These are phyloP conservation scores for Gadus chalcogrammus DNA, from an alignment of 2,113 vertebrate species.

Conservation along the genomic window DNA sequence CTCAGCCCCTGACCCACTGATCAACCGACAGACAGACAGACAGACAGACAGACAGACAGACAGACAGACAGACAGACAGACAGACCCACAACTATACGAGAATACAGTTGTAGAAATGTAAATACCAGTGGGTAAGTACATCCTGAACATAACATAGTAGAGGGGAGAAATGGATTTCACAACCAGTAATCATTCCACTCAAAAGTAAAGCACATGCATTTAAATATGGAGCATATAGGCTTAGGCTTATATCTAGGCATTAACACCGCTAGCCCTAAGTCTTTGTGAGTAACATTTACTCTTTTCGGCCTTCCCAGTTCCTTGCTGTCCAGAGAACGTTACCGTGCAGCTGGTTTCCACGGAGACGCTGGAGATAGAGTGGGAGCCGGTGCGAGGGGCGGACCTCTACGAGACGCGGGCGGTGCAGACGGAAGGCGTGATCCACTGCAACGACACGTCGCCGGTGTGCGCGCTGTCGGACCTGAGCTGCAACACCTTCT, in stretches of 20 bases:
- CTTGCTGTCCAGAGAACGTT: slow-evolving; percentile 84
- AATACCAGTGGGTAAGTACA: not conserved
- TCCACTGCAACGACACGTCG: slow-evolving; percentile 81
- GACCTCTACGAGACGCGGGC: slow-evolving; percentile 84
- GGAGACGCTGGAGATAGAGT: slow-evolving; percentile 80
- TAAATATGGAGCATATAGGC: too few species aligned
- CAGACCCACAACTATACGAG: too few species aligned
- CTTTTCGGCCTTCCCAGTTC: slow-evolving; percentile 71
- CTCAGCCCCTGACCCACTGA: too few species aligned
- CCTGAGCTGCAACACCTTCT: slow-evolving; percentile 77
- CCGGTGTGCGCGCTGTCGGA: slow-evolving; percentile 81
- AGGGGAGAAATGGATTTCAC: not conserved
- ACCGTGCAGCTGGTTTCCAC: slow-evolving; percentile 70
- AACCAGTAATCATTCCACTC: not conserved
- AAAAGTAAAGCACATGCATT: too few species aligned
- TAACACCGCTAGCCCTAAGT: not conserved
- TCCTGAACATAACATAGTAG: not conserved
- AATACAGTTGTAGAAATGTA: not conserved
- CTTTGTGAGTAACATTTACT: not conserved
- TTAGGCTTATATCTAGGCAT: too few species aligned
- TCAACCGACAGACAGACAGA: not conserved
- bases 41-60: not conserved
- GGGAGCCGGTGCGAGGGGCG: slow-evolving; percentile 82
- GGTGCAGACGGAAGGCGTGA: slow-evolving; percentile 15
- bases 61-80: too few species aligned